These are phyloP conservation scores for Caretta caretta DNA, from an alignment of 2,113 vertebrate genomes.

Conservation along the genomic window DNA sequence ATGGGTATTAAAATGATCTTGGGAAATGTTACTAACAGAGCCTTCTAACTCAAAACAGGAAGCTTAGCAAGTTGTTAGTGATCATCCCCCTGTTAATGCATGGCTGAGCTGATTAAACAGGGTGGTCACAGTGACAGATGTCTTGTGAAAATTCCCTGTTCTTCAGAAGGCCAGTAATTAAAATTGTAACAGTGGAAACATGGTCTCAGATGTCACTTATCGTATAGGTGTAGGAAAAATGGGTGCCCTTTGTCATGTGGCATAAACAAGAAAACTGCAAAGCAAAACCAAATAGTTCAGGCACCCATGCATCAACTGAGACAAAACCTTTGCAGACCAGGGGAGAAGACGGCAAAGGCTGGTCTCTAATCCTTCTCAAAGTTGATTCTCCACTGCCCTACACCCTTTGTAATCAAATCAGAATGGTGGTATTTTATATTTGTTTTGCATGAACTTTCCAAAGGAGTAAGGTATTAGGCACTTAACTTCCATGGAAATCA, in stretches of 20 bases:
- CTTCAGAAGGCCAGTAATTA: too few species aligned
- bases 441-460: neutral
- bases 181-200: too few species aligned
- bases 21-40: neutral
- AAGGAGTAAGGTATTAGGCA: neutral
- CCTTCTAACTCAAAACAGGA: neutral
- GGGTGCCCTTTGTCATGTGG: neutral
- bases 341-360: neutral
- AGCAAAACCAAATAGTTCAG: neutral
- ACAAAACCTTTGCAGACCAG: neutral
- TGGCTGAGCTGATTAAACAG: too few species aligned
- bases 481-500: neutral
- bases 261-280: neutral
- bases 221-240: neutral
- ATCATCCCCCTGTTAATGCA: too few species aligned
- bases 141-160: too few species aligned
- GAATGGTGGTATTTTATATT: neutral
- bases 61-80: neutral
- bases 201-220: neutral
- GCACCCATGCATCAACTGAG: neutral
- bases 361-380: neutral
- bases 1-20: neutral
- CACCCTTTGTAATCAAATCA: neutral
- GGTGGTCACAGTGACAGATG: too few species aligned
- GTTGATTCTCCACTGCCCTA: neutral